Evolutionary conservation across 53 echinoderm and acorn worm species (phyloP).

Genomic region (Echinarachnius parma): DNA sequence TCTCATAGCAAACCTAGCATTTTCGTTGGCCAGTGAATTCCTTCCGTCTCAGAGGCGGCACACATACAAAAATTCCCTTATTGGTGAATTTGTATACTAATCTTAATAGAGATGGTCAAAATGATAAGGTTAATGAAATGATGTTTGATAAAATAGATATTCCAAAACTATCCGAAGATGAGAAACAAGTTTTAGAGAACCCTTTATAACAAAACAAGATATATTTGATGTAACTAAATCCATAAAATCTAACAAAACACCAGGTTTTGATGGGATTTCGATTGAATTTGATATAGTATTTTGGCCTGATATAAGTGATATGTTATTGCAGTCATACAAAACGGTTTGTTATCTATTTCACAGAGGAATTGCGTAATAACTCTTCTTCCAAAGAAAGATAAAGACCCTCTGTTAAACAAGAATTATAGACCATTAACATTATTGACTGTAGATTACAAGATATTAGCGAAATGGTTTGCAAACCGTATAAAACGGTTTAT

Average conservation of each 20-base stretch:
- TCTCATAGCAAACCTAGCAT: too few relatives aligned
- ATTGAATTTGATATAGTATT: conserved; percentile 40
- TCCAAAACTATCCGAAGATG: conserved; percentile 3
- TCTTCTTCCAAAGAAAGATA: conserved; percentile 18
- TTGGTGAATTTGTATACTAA: conserved; percentile 10
- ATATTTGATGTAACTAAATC: conserved; percentile 13
- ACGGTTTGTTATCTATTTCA: conserved; percentile 2
- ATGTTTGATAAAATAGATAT: conserved; percentile 5
- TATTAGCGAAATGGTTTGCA: conserved; percentile 38
- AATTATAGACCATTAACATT: conserved; percentile 39
- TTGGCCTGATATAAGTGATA: conserved; percentile 8
- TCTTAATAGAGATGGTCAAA: background rate
- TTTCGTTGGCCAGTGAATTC: too few relatives aligned
- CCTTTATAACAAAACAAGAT: background rate
- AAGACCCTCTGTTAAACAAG: background rate
- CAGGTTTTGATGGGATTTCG: conserved; percentile 34
- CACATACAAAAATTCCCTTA: too few relatives aligned
- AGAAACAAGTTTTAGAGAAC: conserved; percentile 2
- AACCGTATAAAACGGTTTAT: conserved; percentile 30
- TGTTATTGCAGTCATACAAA: background rate
- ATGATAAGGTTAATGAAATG: background rate
- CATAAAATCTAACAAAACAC: conserved; percentile 10
- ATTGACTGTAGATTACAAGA: conserved; percentile 38
- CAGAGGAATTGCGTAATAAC: conserved; percentile 13
- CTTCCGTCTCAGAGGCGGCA: too few relatives aligned